Conservation (phyloP, 2,113 vertebrate species). For the Bothrops jararaca region DNA sequence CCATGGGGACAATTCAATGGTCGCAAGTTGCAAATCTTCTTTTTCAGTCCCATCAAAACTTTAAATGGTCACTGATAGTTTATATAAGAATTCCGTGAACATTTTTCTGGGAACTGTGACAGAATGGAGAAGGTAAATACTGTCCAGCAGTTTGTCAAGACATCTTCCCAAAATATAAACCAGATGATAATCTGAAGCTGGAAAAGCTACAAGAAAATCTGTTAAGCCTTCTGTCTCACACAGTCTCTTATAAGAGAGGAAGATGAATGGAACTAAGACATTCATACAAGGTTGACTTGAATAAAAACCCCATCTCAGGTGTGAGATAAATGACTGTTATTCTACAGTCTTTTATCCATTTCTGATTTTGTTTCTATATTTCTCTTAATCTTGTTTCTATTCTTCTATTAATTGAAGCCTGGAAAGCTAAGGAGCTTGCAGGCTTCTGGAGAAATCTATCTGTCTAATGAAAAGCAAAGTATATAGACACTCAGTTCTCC, state of each 20-base stretch:
- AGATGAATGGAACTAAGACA: neutral
- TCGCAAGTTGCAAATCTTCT: neutral
- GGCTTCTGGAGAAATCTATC: neutral
- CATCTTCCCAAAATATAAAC: neutral
- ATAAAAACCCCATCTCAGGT: neutral
- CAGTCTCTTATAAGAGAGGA: neutral
- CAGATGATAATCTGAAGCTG: neutral
- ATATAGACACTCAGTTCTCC: neutral
- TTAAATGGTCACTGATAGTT: neutral
- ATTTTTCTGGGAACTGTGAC: neutral
- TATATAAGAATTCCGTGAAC: neutral
- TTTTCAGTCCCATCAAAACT: neutral
- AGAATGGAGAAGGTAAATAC: neutral
- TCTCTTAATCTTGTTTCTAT: neutral
- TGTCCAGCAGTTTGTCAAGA: neutral
- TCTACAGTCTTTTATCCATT: neutral
- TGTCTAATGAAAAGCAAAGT: neutral
- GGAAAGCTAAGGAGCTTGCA: neutral
- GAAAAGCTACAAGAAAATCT: neutral
- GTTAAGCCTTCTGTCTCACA: neutral
- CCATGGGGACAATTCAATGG: neutral
- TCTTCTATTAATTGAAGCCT: neutral
- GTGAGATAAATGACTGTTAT: neutral
- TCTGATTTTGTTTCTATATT: neutral
- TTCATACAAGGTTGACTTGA: neutral